These are phyloP conservation scores for Hephaestus fuliginosus DNA, from an alignment of 2,797 vertebrate genomes.

Conservation along the genomic window DNA sequence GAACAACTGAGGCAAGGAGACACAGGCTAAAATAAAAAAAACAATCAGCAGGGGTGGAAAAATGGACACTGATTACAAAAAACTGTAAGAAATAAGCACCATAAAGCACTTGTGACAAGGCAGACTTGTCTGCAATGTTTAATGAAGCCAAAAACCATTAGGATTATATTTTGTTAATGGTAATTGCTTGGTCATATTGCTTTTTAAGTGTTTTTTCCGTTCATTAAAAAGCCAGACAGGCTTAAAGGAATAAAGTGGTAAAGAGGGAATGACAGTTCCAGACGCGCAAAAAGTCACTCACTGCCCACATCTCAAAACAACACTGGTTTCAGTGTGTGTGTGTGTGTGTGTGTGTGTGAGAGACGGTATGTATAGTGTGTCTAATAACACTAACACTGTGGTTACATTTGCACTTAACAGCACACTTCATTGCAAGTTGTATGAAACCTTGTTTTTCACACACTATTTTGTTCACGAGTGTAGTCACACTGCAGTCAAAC, in stretches of 20 bases:
- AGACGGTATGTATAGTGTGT: background rate
- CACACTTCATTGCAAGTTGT: background rate
- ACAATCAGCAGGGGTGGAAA: conserved; percentile 32
- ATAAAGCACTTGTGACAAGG: conserved; percentile 52
- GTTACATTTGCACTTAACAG: conserved; percentile 17
- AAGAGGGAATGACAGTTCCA: conserved; percentile 59
- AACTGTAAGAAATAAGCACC: conserved; percentile 11
- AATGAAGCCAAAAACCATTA: conserved; percentile 73
- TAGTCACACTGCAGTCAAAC: background rate
- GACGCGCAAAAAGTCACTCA: conserved; percentile 30
- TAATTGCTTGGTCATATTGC: conserved; percentile 65
- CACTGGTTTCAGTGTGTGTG: conserved; percentile 20
- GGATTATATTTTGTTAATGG: conserved; percentile 71
- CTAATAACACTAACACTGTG: background rate
- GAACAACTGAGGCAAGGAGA: conserved; percentile 21
- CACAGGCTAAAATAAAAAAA: background rate
- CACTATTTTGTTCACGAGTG: background rate
- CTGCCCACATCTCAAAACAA: conserved; percentile 45
- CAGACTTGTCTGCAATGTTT: conserved; percentile 59
- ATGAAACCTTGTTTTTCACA: conserved; percentile 9
- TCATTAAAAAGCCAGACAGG: conserved; percentile 74
- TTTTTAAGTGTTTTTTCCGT: conserved; percentile 75
- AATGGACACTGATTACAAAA: conserved; percentile 22
- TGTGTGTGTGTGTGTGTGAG: background rate
- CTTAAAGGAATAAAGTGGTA: conserved; percentile 58